These are phyloP conservation scores for Eurytemora carolleeae DNA, from an alignment of 1,140 invertebrate species.

Conservation along the genomic window DNA sequence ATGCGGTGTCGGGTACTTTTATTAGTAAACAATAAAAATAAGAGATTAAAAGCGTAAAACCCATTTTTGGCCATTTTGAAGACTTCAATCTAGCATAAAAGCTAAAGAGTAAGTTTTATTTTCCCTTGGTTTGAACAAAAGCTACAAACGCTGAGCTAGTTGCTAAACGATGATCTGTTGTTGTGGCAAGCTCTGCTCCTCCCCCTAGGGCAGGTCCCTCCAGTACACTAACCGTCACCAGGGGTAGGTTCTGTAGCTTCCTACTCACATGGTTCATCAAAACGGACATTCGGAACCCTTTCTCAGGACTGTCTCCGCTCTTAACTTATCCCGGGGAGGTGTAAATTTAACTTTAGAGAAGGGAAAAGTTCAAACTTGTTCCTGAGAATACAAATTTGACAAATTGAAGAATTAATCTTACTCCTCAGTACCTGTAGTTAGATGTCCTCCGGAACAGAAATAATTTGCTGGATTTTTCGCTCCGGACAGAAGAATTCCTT, in stretches of 20 bases:
- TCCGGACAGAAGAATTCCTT: neutral
- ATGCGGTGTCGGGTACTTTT: too few relatives aligned
- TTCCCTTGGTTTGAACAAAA: neutral
- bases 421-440: neutral
- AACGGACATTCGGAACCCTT: neutral
- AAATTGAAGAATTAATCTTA: too few relatives aligned
- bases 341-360: too few relatives aligned
- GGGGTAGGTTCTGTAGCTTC: neutral
- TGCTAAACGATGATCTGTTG: neutral
- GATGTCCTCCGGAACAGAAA: neutral
- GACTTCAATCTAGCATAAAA: too few relatives aligned
- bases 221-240: neutral
- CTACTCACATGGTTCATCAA: neutral
- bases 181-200: neutral
- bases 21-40: too few relatives aligned
- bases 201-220: neutral
- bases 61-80: too few relatives aligned
- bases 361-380: too few relatives aligned
- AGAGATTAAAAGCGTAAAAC: too few relatives aligned
- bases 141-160: neutral
- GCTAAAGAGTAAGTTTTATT: too few relatives aligned
- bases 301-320: too few relatives aligned
- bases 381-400: too few relatives aligned
- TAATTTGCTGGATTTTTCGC: neutral
- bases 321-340: too few relatives aligned